phyloP scores from a whole-genome alignment of 2,113 vertebrate genomes.

The Corydoras sp. region DNA sequence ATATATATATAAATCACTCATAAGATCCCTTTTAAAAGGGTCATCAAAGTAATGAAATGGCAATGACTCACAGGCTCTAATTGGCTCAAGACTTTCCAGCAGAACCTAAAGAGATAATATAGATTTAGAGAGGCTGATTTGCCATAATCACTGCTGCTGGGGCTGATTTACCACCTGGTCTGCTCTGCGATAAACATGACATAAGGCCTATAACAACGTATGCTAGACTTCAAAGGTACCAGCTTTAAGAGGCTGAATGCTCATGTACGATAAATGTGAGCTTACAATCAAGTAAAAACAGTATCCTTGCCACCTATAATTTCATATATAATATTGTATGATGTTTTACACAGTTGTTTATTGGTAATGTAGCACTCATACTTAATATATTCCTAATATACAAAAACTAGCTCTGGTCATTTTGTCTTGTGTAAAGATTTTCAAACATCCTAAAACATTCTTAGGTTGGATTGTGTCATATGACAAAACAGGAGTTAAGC shows the following conservation, averaged over 20 bases:
- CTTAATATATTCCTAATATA: no score
- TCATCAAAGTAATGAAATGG: conserved; percentile 26
- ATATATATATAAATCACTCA: neutral
- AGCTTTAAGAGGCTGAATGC: conserved; percentile 34
- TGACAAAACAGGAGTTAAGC: conserved; percentile 27
- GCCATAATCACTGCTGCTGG: conserved; percentile 64
- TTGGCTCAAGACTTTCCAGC: conserved; percentile 60
- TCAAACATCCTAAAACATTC: no score
- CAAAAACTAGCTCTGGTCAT: no score
- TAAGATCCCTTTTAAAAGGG: conserved; percentile 8
- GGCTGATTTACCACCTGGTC: conserved; percentile 55
- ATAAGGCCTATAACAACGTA: conserved; percentile 55
- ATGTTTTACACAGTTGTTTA: neutral
- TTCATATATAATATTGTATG: conserved; percentile 9
- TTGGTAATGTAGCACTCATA: no score
- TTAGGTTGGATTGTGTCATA: neutral
- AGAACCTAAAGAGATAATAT: conserved; percentile 63
- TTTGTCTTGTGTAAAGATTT: no score
- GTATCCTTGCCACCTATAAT: conserved; percentile 18
- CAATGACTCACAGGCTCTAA: conserved; percentile 59
- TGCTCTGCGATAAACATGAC: conserved; percentile 55
- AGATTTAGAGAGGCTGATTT: conserved; percentile 68
- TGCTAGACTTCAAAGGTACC: conserved; percentile 42
- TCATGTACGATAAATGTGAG: conserved; percentile 41
- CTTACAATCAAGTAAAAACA: conserved; percentile 40